These are phyloP conservation scores for Cochlearius cochlearius DNA, from an alignment of 2,113 vertebrate species.

Conservation along the genomic window DNA sequence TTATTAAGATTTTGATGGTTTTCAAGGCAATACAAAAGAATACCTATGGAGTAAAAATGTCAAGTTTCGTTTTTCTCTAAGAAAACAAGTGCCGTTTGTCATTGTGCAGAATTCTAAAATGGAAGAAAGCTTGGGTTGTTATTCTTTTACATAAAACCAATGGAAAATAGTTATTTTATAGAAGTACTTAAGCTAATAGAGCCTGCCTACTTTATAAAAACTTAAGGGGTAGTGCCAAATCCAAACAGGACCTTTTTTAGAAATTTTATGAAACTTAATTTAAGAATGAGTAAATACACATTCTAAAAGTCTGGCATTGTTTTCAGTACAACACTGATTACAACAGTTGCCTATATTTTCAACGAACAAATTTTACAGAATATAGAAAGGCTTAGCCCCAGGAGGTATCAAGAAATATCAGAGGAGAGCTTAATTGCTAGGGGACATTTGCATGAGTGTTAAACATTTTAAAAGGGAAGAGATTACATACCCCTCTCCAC, in stretches of 20 bases:
- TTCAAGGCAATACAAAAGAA: neutral
- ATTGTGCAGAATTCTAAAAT: neutral
- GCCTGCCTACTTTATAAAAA: neutral
- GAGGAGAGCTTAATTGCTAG: neutral
- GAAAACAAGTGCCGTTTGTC: neutral
- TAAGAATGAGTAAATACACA: neutral
- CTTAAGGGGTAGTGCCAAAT: neutral
- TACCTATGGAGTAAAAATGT: neutral
- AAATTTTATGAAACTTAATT: neutral
- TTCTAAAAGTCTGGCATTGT: neutral
- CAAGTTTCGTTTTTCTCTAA: neutral
- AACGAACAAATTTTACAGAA: neutral
- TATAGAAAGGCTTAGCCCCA: neutral
- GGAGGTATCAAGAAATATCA: constrained; percentile 22
- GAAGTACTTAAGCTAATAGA: neutral
- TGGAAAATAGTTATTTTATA: neutral
- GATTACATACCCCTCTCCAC: constrained; percentile 94
- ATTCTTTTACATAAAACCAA: neutral
- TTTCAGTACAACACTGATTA: neutral
- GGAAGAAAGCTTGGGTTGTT: neutral
- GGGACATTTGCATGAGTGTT: neutral
- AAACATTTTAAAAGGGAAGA: constrained; percentile 26
- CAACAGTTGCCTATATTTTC: neutral
- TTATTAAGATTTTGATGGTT: neutral
- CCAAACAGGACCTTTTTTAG: neutral